Evolutionary conservation across 2,888 invertebrate species (phyloP).

Genomic region (Idaea biselata): DNA sequence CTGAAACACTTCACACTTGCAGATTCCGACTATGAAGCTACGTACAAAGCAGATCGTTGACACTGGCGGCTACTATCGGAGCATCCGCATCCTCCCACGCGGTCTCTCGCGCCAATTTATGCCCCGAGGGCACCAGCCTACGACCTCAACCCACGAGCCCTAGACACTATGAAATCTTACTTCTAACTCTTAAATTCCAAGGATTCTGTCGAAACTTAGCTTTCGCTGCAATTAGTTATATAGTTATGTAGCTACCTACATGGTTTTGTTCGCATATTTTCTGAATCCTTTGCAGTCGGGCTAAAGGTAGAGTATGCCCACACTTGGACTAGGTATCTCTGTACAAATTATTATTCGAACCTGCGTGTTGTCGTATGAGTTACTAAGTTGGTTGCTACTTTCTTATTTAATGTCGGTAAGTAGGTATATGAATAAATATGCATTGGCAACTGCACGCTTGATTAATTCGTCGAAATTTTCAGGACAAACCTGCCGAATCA

Average conservation of each 20-base stretch:
- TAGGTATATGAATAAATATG: background rate
- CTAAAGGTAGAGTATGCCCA: too few species aligned
- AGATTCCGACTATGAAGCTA: conserved; percentile 8
- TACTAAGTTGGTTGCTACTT: too few species aligned
- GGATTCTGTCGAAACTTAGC: conserved; percentile 6
- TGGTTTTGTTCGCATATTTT: background rate
- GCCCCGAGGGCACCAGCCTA: conserved; percentile 47
- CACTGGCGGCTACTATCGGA: conserved; percentile 55
- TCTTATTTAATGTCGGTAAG: too few species aligned
- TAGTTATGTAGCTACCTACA: background rate
- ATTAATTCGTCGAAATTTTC: conserved; percentile 3
- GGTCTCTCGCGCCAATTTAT: conserved; percentile 60
- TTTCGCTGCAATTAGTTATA: background rate
- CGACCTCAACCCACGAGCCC: conserved; percentile 52
- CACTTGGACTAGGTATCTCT: too few species aligned
- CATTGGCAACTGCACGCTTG: conserved; percentile 4
- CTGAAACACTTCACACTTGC: background rate
- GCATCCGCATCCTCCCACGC: conserved; percentile 68
- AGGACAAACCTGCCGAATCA: conserved; percentile 22
- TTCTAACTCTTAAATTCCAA: conserved; percentile 6
- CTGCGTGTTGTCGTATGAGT: too few species aligned
- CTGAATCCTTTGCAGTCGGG: too few species aligned
- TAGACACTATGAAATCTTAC: conserved; percentile 30
- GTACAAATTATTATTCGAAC: too few species aligned
- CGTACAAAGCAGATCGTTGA: conserved; percentile 54